phyloP scores from a whole-genome alignment of 2,888 invertebrate genomes.

The Eurytoma californica region DNA sequence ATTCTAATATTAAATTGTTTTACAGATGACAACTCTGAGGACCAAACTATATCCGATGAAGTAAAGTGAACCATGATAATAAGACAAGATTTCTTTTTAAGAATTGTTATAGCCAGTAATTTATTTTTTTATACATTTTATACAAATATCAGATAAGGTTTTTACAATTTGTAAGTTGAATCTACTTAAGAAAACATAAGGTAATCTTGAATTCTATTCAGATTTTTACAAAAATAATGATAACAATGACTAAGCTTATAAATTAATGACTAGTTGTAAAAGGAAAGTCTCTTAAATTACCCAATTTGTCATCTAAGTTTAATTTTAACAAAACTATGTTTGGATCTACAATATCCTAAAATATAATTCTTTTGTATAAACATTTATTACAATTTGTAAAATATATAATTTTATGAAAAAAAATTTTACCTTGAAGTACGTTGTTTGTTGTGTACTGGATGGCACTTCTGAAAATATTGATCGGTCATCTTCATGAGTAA shows the following conservation, averaged over 20 bases:
- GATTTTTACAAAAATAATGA: background rate
- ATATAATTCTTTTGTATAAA: constrained; percentile 27
- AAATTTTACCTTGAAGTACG: constrained; percentile 59
- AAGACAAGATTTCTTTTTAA: background rate
- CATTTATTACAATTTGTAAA: background rate
- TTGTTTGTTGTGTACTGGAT: constrained; percentile 53
- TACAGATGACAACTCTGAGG: background rate
- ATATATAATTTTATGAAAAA: constrained; percentile 13
- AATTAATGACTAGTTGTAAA: constrained; percentile 31
- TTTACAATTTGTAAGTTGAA: too few species aligned
- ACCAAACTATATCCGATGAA: background rate
- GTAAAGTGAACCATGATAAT: background rate
- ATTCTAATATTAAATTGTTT: too few species aligned
- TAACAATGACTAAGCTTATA: background rate
- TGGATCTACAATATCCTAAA: constrained; percentile 68
- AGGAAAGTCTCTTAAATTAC: constrained; percentile 35
- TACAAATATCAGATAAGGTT: background rate
- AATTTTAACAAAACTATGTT: constrained; percentile 66
- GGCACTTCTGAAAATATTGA: constrained; percentile 49
- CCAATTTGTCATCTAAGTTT: constrained; percentile 64
- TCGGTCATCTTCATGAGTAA: constrained; percentile 35
- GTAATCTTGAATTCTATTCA: too few species aligned
- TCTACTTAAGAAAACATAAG: too few species aligned
- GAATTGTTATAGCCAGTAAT: constrained; percentile 5
- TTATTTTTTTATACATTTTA: constrained; percentile 23